Conservation (phyloP, 2,113 vertebrate genomes). For the Corythornis madagascariensis region DNA sequence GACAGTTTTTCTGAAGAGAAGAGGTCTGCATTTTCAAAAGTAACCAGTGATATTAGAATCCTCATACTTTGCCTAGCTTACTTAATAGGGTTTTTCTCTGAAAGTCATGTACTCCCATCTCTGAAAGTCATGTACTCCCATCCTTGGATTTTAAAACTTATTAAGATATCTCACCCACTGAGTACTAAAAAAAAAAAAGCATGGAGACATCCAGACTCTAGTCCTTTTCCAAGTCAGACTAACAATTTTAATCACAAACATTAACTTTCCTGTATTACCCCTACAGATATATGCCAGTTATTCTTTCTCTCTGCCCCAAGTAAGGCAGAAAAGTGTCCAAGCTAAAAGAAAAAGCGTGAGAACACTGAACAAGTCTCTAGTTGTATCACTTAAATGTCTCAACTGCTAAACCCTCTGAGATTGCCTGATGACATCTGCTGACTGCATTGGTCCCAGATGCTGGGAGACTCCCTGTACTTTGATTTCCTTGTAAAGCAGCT, state of each 20-base stretch:
- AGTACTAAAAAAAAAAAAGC: background rate
- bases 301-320: background rate
- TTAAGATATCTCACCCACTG: background rate
- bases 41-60: background rate
- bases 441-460: background rate
- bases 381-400: background rate
- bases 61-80: background rate
- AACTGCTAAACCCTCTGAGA: background rate
- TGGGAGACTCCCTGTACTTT: background rate
- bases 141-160: background rate
- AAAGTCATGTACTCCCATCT: background rate
- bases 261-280: background rate
- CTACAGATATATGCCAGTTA: background rate
- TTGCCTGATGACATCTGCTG: background rate
- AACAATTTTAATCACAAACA: background rate
- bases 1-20: background rate
- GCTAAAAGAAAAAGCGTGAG: background rate
- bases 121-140: background rate
- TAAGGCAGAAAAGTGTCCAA: background rate
- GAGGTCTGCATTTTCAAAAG: background rate
- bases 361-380: background rate
- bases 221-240: background rate
- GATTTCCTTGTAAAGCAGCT: background rate
- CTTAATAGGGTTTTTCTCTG: background rate
- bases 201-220: background rate